These are phyloP conservation scores for Onthophagus sagittarius DNA, from an alignment of 2,888 invertebrate genomes.

Conservation along the genomic window DNA sequence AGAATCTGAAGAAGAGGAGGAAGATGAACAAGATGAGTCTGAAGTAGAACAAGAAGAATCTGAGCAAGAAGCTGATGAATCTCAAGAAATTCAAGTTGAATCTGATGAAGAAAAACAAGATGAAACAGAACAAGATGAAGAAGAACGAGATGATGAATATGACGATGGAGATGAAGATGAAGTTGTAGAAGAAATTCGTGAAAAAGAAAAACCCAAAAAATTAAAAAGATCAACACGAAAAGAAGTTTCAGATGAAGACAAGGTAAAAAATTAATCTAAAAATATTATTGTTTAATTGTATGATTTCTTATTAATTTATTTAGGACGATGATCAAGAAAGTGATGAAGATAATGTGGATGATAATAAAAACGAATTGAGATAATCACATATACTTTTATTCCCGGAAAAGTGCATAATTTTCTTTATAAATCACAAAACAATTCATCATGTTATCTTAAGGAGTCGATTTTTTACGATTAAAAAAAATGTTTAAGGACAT, in stretches of 20 bases:
- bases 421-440: no score
- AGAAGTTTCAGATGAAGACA: slow-evolving; percentile 24
- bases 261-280: slow-evolving; percentile 15
- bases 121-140: slow-evolving; percentile 29
- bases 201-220: neutral
- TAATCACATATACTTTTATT: no score
- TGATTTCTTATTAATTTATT: no score
- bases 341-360: slow-evolving; percentile 40
- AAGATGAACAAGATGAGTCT: slow-evolving; percentile 32
- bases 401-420: no score
- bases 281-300: no score
- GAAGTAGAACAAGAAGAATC: slow-evolving; percentile 40
- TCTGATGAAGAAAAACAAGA: no score
- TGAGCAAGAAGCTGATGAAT: slow-evolving; percentile 34
- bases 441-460: no score
- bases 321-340: slow-evolving; percentile 48
- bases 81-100: slow-evolving; percentile 36
- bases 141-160: slow-evolving; percentile 34
- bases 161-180: slow-evolving; percentile 37
- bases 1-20: no score
- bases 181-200: slow-evolving; percentile 23
- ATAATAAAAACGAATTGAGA: no score
- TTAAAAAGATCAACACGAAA: slow-evolving; percentile 23
- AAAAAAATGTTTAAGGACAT: no score
- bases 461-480: no score